These are phyloP conservation scores for Malacosoma neustria DNA, from an alignment of 2,888 invertebrate genomes.

Conservation along the genomic window DNA sequence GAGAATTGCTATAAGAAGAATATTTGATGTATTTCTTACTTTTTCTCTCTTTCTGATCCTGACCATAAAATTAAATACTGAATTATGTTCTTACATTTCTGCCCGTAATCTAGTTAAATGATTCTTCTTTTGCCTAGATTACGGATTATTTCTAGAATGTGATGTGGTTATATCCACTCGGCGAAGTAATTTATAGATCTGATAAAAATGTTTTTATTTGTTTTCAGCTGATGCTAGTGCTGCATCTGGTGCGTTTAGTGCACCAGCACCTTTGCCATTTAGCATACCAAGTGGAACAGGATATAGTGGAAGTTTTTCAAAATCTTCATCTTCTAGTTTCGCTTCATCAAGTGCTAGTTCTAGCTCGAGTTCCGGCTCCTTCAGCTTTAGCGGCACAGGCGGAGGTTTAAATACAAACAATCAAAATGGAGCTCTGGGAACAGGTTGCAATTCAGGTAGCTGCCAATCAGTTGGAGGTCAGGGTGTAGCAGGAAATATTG, in stretches of 20 bases:
- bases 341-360: slow-evolving; percentile 58
- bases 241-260: slow-evolving; percentile 35
- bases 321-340: slow-evolving; percentile 54
- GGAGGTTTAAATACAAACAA: slow-evolving; percentile 14
- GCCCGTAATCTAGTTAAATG: too few species aligned
- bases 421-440: slow-evolving; percentile 14
- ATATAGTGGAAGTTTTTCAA: slow-evolving; percentile 60
- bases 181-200: too few species aligned
- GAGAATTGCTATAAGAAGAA: too few species aligned
- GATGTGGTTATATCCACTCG: too few species aligned
- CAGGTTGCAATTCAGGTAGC: slow-evolving; percentile 19
- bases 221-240: slow-evolving; percentile 44
- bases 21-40: too few species aligned
- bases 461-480: slow-evolving; percentile 20
- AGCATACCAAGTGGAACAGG: slow-evolving; percentile 34
- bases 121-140: too few species aligned
- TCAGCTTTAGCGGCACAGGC: slow-evolving; percentile 40
- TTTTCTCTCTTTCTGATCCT: too few species aligned
- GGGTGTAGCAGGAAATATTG: slow-evolving; percentile 5
- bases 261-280: slow-evolving; percentile 28
- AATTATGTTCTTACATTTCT: too few species aligned
- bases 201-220: slow-evolving; percentile 10
- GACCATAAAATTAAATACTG: too few species aligned
- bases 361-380: slow-evolving; percentile 45
- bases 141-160: too few species aligned